Conservation (phyloP, 2,113 vertebrate genomes). For the Columba janthina region DNA sequence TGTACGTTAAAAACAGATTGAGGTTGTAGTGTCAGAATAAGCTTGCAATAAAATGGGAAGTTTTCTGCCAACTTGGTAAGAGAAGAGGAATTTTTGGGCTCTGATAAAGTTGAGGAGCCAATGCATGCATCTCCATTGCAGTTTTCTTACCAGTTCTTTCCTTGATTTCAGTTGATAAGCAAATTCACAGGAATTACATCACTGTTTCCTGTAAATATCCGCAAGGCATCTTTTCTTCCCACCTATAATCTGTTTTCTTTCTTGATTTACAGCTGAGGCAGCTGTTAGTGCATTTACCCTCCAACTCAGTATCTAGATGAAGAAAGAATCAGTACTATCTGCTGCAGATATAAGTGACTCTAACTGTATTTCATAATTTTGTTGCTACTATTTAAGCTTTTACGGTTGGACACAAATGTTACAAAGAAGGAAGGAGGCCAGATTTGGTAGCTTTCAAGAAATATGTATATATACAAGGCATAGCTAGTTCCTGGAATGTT, state of each 20-base stretch:
- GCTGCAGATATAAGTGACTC: neutral
- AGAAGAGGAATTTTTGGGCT: neutral
- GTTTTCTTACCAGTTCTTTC: neutral
- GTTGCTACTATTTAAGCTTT: neutral
- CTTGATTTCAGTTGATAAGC: neutral
- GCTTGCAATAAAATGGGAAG: neutral
- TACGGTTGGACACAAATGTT: neutral
- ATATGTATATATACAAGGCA: neutral
- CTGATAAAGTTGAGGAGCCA: neutral
- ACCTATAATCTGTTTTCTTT: neutral
- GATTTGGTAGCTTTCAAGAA: neutral
- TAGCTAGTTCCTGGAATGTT: neutral
- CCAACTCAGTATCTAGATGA: neutral
- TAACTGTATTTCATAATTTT: neutral
- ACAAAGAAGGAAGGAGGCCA: neutral
- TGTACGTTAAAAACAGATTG: neutral
- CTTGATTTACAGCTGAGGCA: neutral
- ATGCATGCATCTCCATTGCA: neutral
- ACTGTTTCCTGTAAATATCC: neutral
- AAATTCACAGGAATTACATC: neutral
- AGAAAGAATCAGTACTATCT: neutral
- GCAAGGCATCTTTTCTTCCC: neutral
- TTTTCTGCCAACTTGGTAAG: neutral
- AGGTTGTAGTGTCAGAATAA: neutral
- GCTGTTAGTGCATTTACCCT: neutral